Evolutionary conservation across 2,113 vertebrate genomes (phyloP), one percentile per base, ranked within the genome.

Genomic region (Salvator merianae): DNA sequence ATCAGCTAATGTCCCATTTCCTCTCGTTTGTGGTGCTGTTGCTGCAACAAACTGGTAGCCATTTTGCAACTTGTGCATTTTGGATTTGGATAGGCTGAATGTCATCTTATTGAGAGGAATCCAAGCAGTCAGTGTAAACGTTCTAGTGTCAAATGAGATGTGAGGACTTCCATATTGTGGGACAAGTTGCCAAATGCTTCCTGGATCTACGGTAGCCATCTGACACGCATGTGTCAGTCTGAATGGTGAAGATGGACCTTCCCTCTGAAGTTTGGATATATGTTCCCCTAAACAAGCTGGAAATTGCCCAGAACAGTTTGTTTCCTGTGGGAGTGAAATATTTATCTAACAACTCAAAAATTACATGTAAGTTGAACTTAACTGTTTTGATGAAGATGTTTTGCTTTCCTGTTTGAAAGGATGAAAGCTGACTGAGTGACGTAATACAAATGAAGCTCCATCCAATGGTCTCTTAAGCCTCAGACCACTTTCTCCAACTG

Each of bases 11-110:
- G 34, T 78, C 22, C 65, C 22, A 40, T 38, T 16, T 22, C 77
- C 24, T 77, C n/a, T 77, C n/a, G 26, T n/a, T 34, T 20, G 34
- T 63, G 78, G 79, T 76, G 77, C 85, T 84, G 0, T 66, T 81
- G 55, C 84, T 73, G 86, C 79, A 92, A n/a, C 77, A 81, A 84
- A 59, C 59, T 32, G 34, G n/a, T 76, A 86, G 77, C 87, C 13
- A 55, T 84, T n/a, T 3, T 85, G 89, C 85, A 82, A 85, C 0
- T 30, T 53, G 43, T 88, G 68, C 40, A 38, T 72, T 87, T 43
- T 53, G 77, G 77, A 76, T 70, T 77, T 55, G 75, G 77, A 76
- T 66, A 73, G 80, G 59, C 82, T 91, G 81, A 78, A 89, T 85
- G 59, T 65, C 86, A 71, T 87, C 77, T 76, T 86, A 26, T 78